phyloP scores from a whole-genome alignment of 2,888 invertebrate species.

The Gerris lacustris region DNA sequence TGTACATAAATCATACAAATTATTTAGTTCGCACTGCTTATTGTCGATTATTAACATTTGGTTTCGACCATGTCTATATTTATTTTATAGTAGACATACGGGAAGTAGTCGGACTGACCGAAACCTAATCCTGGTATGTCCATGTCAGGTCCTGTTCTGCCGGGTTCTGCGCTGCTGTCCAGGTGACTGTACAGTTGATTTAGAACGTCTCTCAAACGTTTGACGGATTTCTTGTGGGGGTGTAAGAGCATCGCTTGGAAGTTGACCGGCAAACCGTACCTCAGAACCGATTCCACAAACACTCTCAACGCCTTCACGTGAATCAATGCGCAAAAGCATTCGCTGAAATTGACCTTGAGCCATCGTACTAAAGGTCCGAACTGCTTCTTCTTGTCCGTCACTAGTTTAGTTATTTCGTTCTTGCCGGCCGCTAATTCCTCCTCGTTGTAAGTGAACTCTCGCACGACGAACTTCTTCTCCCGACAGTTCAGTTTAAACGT shows the following conservation, averaged over 20 bases:
- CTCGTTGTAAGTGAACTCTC: slow-evolving; percentile 96
- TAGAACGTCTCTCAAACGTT: slow-evolving; percentile 76
- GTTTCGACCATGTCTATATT: slow-evolving; percentile 83
- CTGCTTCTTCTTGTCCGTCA: slow-evolving; percentile 96
- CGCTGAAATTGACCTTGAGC: slow-evolving; percentile 98
- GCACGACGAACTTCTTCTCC: slow-evolving; percentile 71
- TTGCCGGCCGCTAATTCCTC: slow-evolving; percentile 90
- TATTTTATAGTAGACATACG: slow-evolving; percentile 97
- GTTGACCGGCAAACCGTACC: slow-evolving; percentile 97
- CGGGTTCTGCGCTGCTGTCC: slow-evolving; percentile 71
- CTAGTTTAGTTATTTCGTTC: slow-evolving; percentile 90
- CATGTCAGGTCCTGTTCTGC: slow-evolving; percentile 49
- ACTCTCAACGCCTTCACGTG: slow-evolving; percentile 96
- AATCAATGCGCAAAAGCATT: slow-evolving; percentile 96
- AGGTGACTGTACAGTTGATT: slow-evolving; percentile 87
- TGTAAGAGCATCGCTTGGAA: slow-evolving; percentile 93
- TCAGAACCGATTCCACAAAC: slow-evolving; percentile 97
- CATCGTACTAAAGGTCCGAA: slow-evolving; percentile 94
- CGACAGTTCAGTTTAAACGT: slow-evolving; percentile 93
- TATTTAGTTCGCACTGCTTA: too few species aligned
- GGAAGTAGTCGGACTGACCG: slow-evolving; percentile 88
- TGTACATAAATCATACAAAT: too few species aligned
- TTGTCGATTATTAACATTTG: slow-evolving; percentile 29
- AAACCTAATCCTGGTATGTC: slow-evolving; percentile 94
- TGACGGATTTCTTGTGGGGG: slow-evolving; percentile 77